phyloP scores from a whole-genome alignment of 2,113 vertebrate species.

The Jaculus jaculus region DNA sequence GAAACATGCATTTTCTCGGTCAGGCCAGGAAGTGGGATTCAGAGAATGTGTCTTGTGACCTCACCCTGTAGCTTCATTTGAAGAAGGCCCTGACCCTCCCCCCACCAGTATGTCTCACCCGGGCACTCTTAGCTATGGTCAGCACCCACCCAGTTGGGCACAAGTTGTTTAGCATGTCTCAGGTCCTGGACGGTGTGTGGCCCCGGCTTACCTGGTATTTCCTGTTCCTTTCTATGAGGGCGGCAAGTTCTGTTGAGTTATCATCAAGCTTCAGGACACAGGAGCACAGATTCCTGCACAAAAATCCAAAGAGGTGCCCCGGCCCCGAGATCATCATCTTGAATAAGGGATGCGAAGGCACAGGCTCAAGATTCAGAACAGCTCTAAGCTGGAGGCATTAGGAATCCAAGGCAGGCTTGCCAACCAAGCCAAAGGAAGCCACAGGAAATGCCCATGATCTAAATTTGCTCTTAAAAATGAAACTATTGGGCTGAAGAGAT shows the following conservation, averaged over 20 bases:
- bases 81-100: background rate
- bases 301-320: background rate
- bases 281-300: slow-evolving; percentile 71
- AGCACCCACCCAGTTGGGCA: background rate
- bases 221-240: slow-evolving; percentile 78
- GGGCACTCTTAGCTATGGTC: background rate
- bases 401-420: background rate
- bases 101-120: background rate
- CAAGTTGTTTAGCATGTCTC: background rate
- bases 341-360: background rate
- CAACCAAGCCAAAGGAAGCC: background rate
- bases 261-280: slow-evolving; percentile 79
- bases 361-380: background rate
- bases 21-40: background rate
- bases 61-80: background rate
- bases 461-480: slow-evolving; percentile 3
- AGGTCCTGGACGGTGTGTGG: background rate
- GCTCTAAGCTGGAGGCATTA: background rate
- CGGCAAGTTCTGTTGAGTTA: slow-evolving; percentile 71
- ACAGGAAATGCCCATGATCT: background rate
- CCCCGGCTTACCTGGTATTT: slow-evolving; percentile 84
- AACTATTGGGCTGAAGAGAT: no score
- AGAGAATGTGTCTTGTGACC: background rate
- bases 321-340: background rate
- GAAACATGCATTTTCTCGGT: accelerated